Percentiles rank a stretch among this genome's conserved stretches.
phyloP scores from a whole-genome alignment of 1,140 invertebrate species.

The Yoshiicerus persimilis region DNA sequence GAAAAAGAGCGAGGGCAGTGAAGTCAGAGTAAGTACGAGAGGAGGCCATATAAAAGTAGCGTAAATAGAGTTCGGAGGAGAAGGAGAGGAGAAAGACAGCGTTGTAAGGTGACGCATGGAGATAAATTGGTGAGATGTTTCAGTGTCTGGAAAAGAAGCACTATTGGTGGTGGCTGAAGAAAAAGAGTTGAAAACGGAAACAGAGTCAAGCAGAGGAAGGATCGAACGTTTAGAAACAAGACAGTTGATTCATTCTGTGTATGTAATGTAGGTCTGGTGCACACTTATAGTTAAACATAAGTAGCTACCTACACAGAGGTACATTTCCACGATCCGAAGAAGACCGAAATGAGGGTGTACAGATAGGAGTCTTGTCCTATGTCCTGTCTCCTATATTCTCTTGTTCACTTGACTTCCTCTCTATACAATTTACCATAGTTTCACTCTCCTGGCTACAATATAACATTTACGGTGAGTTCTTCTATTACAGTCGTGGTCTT shows the following conservation, averaged over 20 bases:
- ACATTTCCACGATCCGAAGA: too few relatives aligned
- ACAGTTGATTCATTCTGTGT: not conserved
- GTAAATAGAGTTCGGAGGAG: not conserved
- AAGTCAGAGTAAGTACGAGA: not conserved
- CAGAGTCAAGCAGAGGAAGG: constrained; percentile 16
- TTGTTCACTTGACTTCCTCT: too few relatives aligned
- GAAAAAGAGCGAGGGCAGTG: not conserved
- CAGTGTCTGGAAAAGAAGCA: not conserved
- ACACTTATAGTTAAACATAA: too few relatives aligned
- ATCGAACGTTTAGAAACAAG: constrained; percentile 22
- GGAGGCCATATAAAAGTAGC: not conserved
- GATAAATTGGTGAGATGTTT: constrained; percentile 28
- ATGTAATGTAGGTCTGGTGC: not conserved
- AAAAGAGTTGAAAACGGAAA: constrained; percentile 20
- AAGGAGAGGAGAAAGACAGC: not conserved
- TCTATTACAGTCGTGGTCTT: too few relatives aligned
- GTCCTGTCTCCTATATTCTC: too few relatives aligned
- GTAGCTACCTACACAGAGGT: too few relatives aligned
- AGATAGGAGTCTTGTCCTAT: too few relatives aligned
- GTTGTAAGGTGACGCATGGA: not conserved
- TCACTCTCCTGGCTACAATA: too few relatives aligned
- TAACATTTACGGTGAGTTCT: too few relatives aligned
- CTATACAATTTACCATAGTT: too few relatives aligned
- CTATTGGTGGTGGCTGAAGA: not conserved
- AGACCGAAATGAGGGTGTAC: not conserved